Evolutionary conservation across 2,113 vertebrate genomes (phyloP).

Genomic region (Jaculus jaculus): DNA sequence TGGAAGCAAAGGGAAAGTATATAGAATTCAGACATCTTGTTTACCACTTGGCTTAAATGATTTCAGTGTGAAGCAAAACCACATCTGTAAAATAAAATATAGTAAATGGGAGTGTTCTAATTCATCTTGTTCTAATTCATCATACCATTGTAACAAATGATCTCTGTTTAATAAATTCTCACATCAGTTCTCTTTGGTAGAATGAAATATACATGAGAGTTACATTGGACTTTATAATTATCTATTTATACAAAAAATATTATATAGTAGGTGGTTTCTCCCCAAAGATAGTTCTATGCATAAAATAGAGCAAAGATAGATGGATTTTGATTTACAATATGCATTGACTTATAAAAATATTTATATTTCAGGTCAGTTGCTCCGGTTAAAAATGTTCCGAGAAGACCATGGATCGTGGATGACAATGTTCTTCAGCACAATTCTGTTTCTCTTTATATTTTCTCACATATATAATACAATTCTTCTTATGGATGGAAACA

Average conservation of each 20-base stretch:
- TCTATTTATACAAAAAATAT: neutral
- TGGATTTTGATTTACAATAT: slow-evolving; percentile 34
- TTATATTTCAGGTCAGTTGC: slow-evolving; percentile 90
- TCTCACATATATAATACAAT: slow-evolving; percentile 97
- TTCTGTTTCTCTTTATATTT: slow-evolving; percentile 99
- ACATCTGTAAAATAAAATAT: neutral
- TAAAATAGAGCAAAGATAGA: neutral
- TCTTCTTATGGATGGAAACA: slow-evolving; percentile 94
- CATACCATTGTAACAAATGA: neutral
- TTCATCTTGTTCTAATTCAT: neutral
- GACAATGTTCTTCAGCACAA: slow-evolving; percentile 99
- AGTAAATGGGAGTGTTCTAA: neutral
- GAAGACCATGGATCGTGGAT: slow-evolving; percentile 99
- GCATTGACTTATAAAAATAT: slow-evolving; percentile 47
- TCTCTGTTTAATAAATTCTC: neutral
- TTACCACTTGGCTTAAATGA: neutral
- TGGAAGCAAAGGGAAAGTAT: neutral
- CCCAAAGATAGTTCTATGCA: neutral
- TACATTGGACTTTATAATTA: neutral
- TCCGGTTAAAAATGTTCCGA: slow-evolving; percentile 98
- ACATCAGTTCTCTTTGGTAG: neutral
- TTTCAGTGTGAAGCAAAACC: neutral
- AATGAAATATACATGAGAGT: neutral
- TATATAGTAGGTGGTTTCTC: neutral
- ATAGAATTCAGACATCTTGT: neutral